Conservation (phyloP, 2,888 invertebrate genomes). For the Sarcophaga subvicina region DNA sequence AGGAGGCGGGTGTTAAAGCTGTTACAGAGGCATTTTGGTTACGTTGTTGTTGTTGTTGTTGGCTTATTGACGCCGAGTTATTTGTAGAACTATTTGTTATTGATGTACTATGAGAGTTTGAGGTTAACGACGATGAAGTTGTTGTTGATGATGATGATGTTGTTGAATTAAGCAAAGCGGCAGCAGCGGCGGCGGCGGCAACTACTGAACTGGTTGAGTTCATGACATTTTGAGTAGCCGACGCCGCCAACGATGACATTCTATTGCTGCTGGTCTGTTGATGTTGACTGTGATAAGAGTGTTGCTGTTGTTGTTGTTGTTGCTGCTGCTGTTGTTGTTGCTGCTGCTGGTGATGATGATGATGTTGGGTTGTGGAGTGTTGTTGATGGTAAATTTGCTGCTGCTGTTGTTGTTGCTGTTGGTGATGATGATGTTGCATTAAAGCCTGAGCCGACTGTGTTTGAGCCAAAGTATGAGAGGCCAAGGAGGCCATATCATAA, state of each 20-base stretch:
- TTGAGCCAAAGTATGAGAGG: conserved; percentile 77
- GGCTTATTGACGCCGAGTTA: conserved; percentile 49
- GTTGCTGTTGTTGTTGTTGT: conserved; percentile 70
- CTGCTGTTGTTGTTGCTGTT: conserved; percentile 64
- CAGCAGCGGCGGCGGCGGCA: conserved; percentile 70
- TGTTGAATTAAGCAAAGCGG: conserved; percentile 63
- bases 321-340: conserved; percentile 54
- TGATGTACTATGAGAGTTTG: conserved; percentile 18
- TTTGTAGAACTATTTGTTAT: conserved; percentile 70
- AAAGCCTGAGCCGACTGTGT: conserved; percentile 71
- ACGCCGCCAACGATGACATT: conserved; percentile 70
- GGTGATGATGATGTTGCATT: conserved; percentile 69
- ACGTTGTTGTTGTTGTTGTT: conserved; percentile 61
- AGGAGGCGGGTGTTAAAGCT: conserved; percentile 69
- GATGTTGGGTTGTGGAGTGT: conserved; percentile 66
- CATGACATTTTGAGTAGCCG: conserved; percentile 62
- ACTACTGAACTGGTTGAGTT: conserved; percentile 63
- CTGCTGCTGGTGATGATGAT: conserved; percentile 72
- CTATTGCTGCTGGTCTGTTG: conserved; percentile 52
- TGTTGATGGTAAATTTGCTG: conserved; percentile 70
- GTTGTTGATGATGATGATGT: conserved; percentile 68
- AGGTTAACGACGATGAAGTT: conserved; percentile 67
- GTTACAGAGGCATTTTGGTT: conserved; percentile 70
- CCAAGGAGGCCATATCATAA: conserved; percentile 80
- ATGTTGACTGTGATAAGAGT: conserved; percentile 60